phyloP scores from a whole-genome alignment of 1,140 invertebrate genomes.

The Philotrypesis tridentata region DNA sequence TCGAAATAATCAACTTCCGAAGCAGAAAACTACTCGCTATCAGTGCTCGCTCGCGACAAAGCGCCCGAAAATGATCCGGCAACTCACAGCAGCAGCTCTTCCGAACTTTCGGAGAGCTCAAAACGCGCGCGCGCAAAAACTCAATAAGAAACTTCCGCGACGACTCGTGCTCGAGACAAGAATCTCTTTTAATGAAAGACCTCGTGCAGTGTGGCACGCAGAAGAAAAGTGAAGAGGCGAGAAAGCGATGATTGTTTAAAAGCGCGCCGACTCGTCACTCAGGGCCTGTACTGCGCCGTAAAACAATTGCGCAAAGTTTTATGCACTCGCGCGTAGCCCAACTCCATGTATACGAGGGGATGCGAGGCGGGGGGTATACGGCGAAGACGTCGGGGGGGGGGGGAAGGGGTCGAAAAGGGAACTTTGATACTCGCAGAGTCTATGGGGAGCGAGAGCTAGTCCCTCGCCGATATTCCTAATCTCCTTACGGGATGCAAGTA shows the following conservation, averaged over 20 bases:
- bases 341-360: no score
- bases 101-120: background rate
- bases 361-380: no score
- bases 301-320: conserved; percentile 3
- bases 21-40: background rate
- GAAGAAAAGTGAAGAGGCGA: no score
- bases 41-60: background rate
- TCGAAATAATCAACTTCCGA: background rate
- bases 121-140: background rate
- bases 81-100: no score
- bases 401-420: background rate
- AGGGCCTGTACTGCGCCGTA: background rate
- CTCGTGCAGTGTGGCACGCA: no score
- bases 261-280: background rate
- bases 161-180: background rate
- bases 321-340: background rate
- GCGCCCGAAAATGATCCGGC: no score
- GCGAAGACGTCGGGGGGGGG: no score
- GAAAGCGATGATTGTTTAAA: background rate
- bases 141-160: background rate
- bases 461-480: conserved; percentile 18
- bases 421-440: background rate
- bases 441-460: background rate
- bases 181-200: conserved; percentile 17
- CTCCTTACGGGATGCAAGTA: background rate